Conservation (phyloP, 1,140 invertebrate species). For the Drosophila sp. region DNA sequence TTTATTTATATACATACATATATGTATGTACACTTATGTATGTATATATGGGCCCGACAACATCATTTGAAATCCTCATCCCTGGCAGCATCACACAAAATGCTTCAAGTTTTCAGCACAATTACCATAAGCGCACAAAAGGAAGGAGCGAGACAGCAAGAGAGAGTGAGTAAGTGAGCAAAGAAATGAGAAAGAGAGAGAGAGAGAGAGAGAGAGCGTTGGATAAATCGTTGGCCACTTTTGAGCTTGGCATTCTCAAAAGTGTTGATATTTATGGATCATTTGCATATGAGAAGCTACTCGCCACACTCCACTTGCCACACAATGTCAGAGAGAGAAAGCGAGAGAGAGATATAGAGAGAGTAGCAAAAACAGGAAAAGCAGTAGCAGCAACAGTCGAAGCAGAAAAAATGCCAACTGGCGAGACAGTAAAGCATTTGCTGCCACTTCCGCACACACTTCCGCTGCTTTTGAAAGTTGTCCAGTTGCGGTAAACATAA, state of each 20-base stretch:
- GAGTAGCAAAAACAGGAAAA: conserved; percentile 9
- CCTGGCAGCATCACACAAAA: conserved; percentile 59
- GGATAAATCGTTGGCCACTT: conserved; percentile 74
- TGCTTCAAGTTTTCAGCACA: conserved; percentile 81
- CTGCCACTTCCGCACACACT: conserved; percentile 68
- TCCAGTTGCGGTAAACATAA: conserved; percentile 82
- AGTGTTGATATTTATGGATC: conserved; percentile 81
- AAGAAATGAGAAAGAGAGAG: conserved; percentile 16
- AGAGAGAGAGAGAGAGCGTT: conserved; percentile 24
- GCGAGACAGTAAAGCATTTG: conserved; percentile 79
- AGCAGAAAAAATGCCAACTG: conserved; percentile 68
- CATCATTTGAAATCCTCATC: conserved; percentile 48
- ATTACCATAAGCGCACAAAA: conserved; percentile 76
- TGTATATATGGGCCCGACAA: conserved; percentile 27
- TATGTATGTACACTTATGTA: not conserved
- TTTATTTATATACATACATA: conserved; percentile 62
- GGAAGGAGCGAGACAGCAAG: conserved; percentile 12
- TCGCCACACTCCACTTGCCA: conserved; percentile 10
- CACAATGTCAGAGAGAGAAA: conserved; percentile 42
- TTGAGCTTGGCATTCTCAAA: conserved; percentile 64
- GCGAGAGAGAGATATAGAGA: not conserved
- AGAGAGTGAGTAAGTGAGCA: not conserved
- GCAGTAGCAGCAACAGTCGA: conserved; percentile 1
- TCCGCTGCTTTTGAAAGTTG: conserved; percentile 78
- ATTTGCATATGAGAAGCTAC: conserved; percentile 68